phyloP scores from a whole-genome alignment of 2,797 vertebrate species.

The Sphenopsis melanotis region DNA sequence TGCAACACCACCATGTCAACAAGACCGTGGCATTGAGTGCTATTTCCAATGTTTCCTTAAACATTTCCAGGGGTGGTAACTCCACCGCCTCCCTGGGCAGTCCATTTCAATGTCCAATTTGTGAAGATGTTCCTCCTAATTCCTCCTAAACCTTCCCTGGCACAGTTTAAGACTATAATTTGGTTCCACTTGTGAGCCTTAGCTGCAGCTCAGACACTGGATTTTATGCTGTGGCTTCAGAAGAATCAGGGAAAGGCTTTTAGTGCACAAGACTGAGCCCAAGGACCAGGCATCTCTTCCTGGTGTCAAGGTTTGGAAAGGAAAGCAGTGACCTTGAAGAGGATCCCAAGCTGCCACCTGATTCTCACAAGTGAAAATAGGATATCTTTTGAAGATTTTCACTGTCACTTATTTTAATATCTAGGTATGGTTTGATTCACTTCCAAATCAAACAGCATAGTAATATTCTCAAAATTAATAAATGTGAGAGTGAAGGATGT shows the following conservation, averaged over 20 bases:
- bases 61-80: not conserved
- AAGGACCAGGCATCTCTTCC: not conserved
- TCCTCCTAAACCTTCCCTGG: not conserved
- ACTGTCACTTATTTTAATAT: too few species aligned
- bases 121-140: not conserved
- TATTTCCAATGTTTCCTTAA: not conserved
- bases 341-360: not conserved
- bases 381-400: not conserved
- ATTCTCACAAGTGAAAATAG: not conserved
- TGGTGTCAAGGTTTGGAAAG: not conserved
- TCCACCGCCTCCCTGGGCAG: not conserved
- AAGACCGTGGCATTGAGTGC: not conserved
- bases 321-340: not conserved
- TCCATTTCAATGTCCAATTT: not conserved
- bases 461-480: slow-evolving; percentile 45
- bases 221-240: not conserved
- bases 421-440: not conserved
- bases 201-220: not conserved
- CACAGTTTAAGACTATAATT: not conserved
- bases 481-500: slow-evolving; percentile 14
- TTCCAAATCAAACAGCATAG: slow-evolving; percentile 49
- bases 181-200: not conserved
- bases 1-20: rapidly evolving
- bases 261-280: not conserved
- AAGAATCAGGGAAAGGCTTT: not conserved